These are phyloP conservation scores for Crenuchus spilurus DNA, from an alignment of 2,797 vertebrate species.

Conservation along the genomic window DNA sequence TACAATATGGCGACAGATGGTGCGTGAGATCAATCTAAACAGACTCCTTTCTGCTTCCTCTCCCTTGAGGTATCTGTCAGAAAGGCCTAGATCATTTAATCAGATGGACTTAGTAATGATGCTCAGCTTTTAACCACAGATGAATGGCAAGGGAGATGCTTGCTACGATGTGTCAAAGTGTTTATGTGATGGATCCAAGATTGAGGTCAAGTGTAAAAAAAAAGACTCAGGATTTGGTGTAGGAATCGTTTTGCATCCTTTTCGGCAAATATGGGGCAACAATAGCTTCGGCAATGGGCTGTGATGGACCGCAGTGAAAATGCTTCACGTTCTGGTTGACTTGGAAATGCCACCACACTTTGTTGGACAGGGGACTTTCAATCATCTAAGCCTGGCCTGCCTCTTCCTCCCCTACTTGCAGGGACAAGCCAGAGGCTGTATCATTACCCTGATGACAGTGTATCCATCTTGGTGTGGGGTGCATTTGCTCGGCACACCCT, in stretches of 20 bases:
- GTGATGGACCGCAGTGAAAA: background rate
- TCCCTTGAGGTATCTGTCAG: constrained; percentile 44
- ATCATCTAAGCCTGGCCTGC: background rate
- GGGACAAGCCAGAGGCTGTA: background rate
- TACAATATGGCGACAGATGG: constrained; percentile 69
- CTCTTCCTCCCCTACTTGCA: background rate
- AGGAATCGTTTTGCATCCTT: no score
- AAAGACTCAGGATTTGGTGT: background rate
- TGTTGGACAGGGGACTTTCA: background rate
- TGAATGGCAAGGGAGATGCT: constrained; percentile 27
- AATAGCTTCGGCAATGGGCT: background rate
- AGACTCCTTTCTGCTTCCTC: constrained; percentile 59
- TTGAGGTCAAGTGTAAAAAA: constrained; percentile 1
- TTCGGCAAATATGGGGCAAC: no score
- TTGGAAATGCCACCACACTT: no score
- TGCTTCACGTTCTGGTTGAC: background rate
- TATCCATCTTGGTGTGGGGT: constrained; percentile 8
- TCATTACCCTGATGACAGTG: constrained; percentile 32
- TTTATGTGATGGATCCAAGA: background rate
- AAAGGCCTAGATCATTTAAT: constrained; percentile 40
- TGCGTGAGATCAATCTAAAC: constrained; percentile 66
- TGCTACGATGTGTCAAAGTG: constrained; percentile 21
- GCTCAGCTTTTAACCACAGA: constrained; percentile 23
- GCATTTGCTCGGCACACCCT: background rate
- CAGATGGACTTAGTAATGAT: constrained; percentile 40